Evolutionary conservation across 1,140 invertebrate species (phyloP).

Genomic region (Eufriesea mexicana): DNA sequence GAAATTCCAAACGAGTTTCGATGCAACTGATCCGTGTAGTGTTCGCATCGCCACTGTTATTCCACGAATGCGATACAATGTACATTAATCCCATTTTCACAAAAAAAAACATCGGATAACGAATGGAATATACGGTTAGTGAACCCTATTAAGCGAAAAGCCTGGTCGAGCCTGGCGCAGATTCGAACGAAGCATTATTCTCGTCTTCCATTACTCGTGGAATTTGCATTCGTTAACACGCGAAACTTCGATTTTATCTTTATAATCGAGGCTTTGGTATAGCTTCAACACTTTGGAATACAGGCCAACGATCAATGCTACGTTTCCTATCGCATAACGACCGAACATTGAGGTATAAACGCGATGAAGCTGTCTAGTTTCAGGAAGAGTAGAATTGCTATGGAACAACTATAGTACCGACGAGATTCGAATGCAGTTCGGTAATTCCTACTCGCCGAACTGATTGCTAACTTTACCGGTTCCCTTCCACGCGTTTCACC

Average conservation of each 20-base stretch:
- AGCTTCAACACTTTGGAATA: neutral
- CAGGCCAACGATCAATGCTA: neutral
- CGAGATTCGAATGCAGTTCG: constrained; percentile 51
- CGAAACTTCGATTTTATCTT: neutral
- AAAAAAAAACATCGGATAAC: neutral
- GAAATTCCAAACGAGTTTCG: neutral
- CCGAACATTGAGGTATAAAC: constrained; percentile 9
- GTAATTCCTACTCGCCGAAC: constrained; percentile 50
- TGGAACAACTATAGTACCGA: neutral
- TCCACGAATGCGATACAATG: neutral
- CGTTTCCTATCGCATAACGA: neutral
- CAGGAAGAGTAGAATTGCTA: neutral
- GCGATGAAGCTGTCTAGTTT: constrained; percentile 18
- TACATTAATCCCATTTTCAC: neutral
- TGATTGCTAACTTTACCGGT: constrained; percentile 8
- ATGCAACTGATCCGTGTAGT: neutral
- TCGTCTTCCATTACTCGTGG: neutral
- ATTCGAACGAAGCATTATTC: neutral
- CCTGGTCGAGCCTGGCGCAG: too few relatives aligned
- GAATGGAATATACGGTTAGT: too few relatives aligned
- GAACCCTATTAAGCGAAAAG: neutral
- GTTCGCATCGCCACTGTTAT: neutral
- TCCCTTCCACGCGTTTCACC: neutral
- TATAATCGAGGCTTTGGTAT: neutral
- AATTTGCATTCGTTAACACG: neutral